These are phyloP conservation scores for Menidia beryllina DNA, from an alignment of 2,113 vertebrate genomes.

Conservation along the genomic window DNA sequence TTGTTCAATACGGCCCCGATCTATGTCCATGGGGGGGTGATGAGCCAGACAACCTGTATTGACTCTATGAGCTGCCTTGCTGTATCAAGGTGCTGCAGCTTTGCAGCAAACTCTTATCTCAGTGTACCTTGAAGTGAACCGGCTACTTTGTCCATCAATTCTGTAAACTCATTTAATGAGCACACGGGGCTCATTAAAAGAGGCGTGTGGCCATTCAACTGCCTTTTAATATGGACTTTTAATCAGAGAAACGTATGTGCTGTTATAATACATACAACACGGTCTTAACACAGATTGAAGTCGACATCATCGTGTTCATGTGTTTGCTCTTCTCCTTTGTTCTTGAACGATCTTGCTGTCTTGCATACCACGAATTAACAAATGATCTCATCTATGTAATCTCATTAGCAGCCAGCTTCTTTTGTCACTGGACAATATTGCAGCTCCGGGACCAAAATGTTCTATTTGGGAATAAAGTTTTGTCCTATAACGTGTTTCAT, in stretches of 20 bases:
- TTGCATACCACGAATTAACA: conserved; percentile 5
- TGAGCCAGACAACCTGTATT: conserved; percentile 25
- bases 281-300: not conserved
- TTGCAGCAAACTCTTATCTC: conserved; percentile 18
- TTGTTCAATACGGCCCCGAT: not conserved
- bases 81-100: not conserved
- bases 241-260: conserved; percentile 24
- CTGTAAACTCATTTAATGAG: conserved; percentile 12
- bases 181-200: conserved; percentile 22
- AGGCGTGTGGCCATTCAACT: not conserved
- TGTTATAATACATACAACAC: not conserved
- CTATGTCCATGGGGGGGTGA: conserved; percentile 4
- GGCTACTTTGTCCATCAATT: not conserved
- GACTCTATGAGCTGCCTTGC: conserved; percentile 5
- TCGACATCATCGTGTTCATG: conserved; percentile 1
- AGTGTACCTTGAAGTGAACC: conserved; percentile 1
- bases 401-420: not conserved
- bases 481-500: conserved; percentile 8
- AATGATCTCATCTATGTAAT: not conserved
- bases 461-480: conserved; percentile 22
- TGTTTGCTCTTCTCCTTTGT: conserved; percentile 2
- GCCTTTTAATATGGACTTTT: conserved; percentile 10
- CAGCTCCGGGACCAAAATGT: conserved; percentile 1
- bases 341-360: conserved; percentile 10
- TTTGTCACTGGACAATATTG: conserved; percentile 3